phyloP scores from a whole-genome alignment of 2,888 invertebrate species.

The Tachina fera region DNA sequence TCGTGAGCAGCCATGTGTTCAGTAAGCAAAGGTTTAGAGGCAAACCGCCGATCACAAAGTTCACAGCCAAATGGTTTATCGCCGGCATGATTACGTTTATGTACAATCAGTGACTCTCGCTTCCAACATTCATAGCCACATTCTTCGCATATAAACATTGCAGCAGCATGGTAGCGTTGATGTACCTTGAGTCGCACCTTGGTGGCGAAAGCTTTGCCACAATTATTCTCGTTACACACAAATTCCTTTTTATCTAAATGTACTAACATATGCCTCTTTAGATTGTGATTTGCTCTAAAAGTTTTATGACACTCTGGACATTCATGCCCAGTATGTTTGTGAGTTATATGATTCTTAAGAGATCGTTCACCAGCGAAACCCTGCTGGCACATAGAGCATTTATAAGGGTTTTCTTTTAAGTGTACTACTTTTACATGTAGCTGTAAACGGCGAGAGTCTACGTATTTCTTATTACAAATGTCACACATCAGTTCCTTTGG shows the following conservation, averaged over 20 bases:
- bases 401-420: slow-evolving; percentile 51
- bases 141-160: slow-evolving; percentile 73
- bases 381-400: slow-evolving; percentile 53
- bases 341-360: slow-evolving; percentile 42
- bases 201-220: slow-evolving; percentile 77
- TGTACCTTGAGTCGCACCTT: slow-evolving; percentile 75
- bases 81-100: slow-evolving; percentile 78
- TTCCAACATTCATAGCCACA: slow-evolving; percentile 73
- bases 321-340: slow-evolving; percentile 42
- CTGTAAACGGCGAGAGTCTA: slow-evolving; percentile 22
- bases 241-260: slow-evolving; percentile 68
- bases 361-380: slow-evolving; percentile 44
- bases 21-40: slow-evolving; percentile 66
- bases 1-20: slow-evolving; percentile 73
- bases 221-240: slow-evolving; percentile 75
- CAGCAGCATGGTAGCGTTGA: slow-evolving; percentile 36
- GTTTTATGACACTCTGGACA: slow-evolving; percentile 57
- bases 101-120: slow-evolving; percentile 77
- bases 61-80: slow-evolving; percentile 77
- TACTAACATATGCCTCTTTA: slow-evolving; percentile 41
- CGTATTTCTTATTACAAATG: slow-evolving; percentile 51
- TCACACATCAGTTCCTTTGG: slow-evolving; percentile 54
- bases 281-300: slow-evolving; percentile 46
- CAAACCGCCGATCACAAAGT: slow-evolving; percentile 69
- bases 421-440: slow-evolving; percentile 56